These are phyloP conservation scores for Hymenochirus boettgeri DNA, from an alignment of 2,113 vertebrate genomes.

Conservation along the genomic window DNA sequence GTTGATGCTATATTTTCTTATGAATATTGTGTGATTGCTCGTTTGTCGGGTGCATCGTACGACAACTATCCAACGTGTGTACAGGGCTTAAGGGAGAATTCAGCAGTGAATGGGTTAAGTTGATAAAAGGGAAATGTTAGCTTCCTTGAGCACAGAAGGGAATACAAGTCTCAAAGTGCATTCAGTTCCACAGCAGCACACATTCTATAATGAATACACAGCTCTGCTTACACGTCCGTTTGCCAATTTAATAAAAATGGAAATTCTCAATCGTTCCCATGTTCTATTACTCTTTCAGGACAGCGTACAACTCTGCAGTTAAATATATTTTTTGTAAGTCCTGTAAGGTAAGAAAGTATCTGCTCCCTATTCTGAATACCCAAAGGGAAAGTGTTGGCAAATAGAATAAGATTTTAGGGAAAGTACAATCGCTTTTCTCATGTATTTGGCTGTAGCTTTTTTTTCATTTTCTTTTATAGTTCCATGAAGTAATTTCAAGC, in stretches of 20 bases:
- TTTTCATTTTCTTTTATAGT: too few species aligned
- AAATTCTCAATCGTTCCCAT: slow-evolving; percentile 31
- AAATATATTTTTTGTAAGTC: slow-evolving; percentile 8
- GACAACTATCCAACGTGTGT: too few species aligned
- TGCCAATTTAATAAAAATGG: slow-evolving; percentile 39
- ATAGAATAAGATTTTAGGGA: slow-evolving; percentile 1
- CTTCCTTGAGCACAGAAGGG: neutral
- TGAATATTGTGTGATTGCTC: too few species aligned
- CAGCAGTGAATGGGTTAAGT: slow-evolving; percentile 15
- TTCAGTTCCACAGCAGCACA: slow-evolving; percentile 5
- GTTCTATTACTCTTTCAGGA: slow-evolving; percentile 1
- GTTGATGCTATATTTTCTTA: too few species aligned
- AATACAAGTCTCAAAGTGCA: slow-evolving; percentile 13
- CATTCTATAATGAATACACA: slow-evolving; percentile 23
- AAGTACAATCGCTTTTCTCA: neutral
- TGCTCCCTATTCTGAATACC: neutral
- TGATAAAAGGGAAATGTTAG: neutral
- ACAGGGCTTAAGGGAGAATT: too few species aligned
- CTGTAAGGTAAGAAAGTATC: slow-evolving; percentile 30
- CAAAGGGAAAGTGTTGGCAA: neutral
- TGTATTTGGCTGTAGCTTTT: too few species aligned
- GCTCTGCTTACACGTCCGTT: slow-evolving; percentile 11
- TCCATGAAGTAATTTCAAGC: too few species aligned
- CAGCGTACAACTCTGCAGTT: slow-evolving; percentile 7
- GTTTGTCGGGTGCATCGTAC: too few species aligned